Conservation (phyloP, 2,888 invertebrate genomes). For the Anthophora plumipes region DNA sequence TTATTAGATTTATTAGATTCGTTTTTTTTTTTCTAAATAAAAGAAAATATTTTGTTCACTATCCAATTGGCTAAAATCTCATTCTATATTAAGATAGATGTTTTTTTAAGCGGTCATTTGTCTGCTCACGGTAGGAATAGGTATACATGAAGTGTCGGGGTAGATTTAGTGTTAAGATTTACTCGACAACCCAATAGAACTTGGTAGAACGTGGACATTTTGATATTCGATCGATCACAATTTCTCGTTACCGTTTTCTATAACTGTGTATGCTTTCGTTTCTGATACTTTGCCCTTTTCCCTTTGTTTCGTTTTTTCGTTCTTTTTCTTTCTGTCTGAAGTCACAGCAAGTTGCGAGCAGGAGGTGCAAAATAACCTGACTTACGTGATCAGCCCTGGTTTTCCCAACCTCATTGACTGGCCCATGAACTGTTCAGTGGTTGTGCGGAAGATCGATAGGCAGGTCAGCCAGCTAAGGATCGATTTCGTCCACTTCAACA, state of each 20-base stretch:
- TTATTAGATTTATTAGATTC: no score
- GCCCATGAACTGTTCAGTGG: slow-evolving; percentile 89
- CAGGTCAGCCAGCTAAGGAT: slow-evolving; percentile 93
- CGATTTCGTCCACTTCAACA: slow-evolving; percentile 93
- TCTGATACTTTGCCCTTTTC: no score
- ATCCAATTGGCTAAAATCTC: no score
- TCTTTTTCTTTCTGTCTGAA: slow-evolving; percentile 79
- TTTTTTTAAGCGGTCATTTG: no score
- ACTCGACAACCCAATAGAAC: no score
- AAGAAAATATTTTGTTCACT: no score
- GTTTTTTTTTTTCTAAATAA: no score
- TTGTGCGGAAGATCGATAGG: slow-evolving; percentile 90
- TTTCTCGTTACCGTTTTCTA: background rate
- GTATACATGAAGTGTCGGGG: no score
- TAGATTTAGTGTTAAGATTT: no score
- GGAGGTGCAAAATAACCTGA: slow-evolving; percentile 91
- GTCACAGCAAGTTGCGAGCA: slow-evolving; percentile 91
- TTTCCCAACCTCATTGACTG: slow-evolving; percentile 92
- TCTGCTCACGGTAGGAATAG: no score
- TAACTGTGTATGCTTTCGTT: no score
- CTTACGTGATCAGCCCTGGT: slow-evolving; percentile 92
- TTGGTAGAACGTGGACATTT: background rate
- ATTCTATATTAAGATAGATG: no score
- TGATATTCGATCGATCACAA: background rate
- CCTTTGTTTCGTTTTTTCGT: background rate